Percentiles rank a stretch among this genome's conserved stretches.
These are phyloP conservation scores for Peromyscus eremicus DNA, from an alignment of 2,797 vertebrate species.

Conservation along the genomic window DNA sequence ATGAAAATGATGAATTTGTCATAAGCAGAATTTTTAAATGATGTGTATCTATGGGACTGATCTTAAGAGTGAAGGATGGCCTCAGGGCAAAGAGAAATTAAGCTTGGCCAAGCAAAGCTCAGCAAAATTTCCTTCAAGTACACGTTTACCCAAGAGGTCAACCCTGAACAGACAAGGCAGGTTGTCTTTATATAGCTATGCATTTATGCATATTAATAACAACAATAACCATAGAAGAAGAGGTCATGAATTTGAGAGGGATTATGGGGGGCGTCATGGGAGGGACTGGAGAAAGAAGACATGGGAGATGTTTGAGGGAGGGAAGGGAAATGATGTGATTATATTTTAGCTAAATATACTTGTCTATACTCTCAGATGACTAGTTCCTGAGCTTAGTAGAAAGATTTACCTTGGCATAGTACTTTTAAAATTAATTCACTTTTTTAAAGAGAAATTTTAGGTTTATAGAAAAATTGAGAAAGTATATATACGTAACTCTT, in stretches of 20 bases:
- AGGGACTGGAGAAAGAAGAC: neutral
- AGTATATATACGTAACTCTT: neutral
- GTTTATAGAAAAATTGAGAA: conserved; percentile 6
- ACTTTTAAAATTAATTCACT: neutral
- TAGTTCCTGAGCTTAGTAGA: neutral
- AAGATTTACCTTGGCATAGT: neutral
- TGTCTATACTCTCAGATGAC: neutral
- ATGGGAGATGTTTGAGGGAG: neutral
- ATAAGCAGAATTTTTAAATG: conserved; percentile 16
- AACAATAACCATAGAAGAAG: neutral
- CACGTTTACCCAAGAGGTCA: neutral
- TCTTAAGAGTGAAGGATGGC: conserved; percentile 14
- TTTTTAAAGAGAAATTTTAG: neutral
- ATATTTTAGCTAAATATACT: neutral
- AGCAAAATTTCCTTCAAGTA: neutral
- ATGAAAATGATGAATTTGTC: neutral
- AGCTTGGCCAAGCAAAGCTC: neutral
- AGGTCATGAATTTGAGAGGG: neutral
- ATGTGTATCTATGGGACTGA: neutral
- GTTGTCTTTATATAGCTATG: neutral
- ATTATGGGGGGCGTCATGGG: too few species aligned
- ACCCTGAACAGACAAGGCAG: neutral
- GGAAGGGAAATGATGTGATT: neutral
- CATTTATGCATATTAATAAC: neutral
- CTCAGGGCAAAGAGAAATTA: conserved; percentile 23